Evolutionary conservation across 2,113 vertebrate genomes (phyloP), one percentile per base, ranked within the genome.

Genomic region (Bubo bubo): DNA sequence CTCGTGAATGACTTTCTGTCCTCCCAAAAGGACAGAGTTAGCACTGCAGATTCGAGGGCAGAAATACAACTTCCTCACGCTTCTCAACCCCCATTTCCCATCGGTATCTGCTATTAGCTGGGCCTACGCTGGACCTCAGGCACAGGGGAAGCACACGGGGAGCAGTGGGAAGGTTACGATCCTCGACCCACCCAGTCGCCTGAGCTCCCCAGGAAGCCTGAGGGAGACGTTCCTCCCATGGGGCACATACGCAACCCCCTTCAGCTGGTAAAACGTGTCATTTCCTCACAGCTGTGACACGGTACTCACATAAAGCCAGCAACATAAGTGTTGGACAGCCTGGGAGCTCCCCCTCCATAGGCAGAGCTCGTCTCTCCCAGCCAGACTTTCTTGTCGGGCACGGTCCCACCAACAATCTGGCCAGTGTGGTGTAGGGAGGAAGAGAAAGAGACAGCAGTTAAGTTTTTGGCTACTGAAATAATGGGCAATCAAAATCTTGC

Each of bases 361-460:
- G 99, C 99, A 5, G 99, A 99, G 70, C 99, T 99, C 0, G 99
- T 99, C 98, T 99, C 99, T 79, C 99, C 99, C 6, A 99, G 97
- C 99, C 99, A 99, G 15, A 99, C 98, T 45, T 98, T 97, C 98
- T 99, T 99, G 47, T 96, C 79, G 0, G 99, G 99, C 72, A 98
- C 98, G 0, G 89, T 98, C 58, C 71, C 95, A 72, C 35, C 80
- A 53, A 98, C 98, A 53, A 98, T 96, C 99, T 99, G 62, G 4
- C 12, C 49, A 5, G 87, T 11, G 68, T 43, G 24, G 52, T 1
- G 1, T 39, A 75, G 50, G 60, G n/a, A 47, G 74, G 62, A 71
- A 67, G 32, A 66, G 21, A 62, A 79, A 76, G 14, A 56, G 43
- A 27, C 0, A 8, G 11, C 4, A 47, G 47, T 37, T 89, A 20